Conservation (phyloP, 2,113 vertebrate species). For the Cheirogaleus medius region DNA sequence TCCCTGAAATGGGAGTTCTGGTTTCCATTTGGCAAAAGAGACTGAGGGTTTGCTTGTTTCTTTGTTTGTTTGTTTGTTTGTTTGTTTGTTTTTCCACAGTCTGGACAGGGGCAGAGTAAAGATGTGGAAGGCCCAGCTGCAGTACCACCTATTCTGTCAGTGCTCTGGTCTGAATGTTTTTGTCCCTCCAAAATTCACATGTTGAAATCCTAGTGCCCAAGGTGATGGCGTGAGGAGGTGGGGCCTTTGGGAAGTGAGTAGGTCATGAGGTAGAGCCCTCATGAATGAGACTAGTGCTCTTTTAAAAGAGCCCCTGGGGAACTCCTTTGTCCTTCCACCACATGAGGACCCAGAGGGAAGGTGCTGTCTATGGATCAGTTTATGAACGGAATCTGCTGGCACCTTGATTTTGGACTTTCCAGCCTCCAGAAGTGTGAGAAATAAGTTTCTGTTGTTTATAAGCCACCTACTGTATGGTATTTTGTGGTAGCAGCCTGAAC, state of each 20-base stretch:
- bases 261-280: not conserved
- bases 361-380: not conserved
- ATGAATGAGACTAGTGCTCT: too few species aligned
- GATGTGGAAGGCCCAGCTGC: accelerated
- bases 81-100: not conserved
- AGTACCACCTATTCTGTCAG: too few species aligned
- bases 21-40: too few species aligned
- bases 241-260: not conserved
- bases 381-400: not conserved
- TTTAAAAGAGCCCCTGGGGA: not conserved
- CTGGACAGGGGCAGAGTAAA: not conserved
- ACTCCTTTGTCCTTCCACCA: not conserved
- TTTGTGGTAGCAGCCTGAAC: not conserved
- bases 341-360: not conserved
- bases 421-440: not conserved
- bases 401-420: not conserved
- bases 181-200: not conserved
- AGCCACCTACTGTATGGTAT: not conserved
- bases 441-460: not conserved
- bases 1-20: too few species aligned
- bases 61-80: too few species aligned
- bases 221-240: not conserved
- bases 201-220: not conserved
- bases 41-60: too few species aligned
- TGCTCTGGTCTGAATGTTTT: not conserved